Conservation (phyloP, 2,888 invertebrate genomes). For the Caenorhabditis sp. region DNA sequence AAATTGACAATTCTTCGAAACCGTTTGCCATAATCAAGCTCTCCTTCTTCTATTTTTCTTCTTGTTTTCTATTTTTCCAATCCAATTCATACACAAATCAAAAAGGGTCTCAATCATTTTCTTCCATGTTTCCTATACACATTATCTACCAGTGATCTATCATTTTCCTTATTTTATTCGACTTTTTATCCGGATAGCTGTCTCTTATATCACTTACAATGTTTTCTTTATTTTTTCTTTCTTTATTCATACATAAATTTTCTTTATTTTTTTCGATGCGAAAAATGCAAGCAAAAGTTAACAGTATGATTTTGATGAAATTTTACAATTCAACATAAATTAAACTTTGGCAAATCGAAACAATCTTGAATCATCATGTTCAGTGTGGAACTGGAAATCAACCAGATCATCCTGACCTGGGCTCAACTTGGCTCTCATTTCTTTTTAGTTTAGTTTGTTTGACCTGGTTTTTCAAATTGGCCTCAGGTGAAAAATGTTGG, state of each 20-base stretch:
- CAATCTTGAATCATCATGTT: too few relatives aligned
- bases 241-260: background rate
- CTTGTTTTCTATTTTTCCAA: slow-evolving; percentile 8
- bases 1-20: slow-evolving; percentile 57
- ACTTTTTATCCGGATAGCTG: background rate
- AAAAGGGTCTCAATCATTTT: background rate
- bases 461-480: too few relatives aligned
- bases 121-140: background rate
- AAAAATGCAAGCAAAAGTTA: too few relatives aligned
- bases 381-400: too few relatives aligned
- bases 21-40: slow-evolving; percentile 35
- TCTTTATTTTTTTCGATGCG: background rate
- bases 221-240: background rate
- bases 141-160: slow-evolving; percentile 2
- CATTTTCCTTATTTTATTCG: slow-evolving; percentile 11
- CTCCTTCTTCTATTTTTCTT: slow-evolving; percentile 8
- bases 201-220: background rate
- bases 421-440: too few relatives aligned
- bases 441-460: too few relatives aligned
- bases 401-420: too few relatives aligned
- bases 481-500: too few relatives aligned
- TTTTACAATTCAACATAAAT: too few relatives aligned
- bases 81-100: background rate
- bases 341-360: too few relatives aligned
- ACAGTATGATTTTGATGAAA: too few relatives aligned